phyloP scores from a whole-genome alignment of 2,113 vertebrate species.

The Chlamydotis undulata region DNA sequence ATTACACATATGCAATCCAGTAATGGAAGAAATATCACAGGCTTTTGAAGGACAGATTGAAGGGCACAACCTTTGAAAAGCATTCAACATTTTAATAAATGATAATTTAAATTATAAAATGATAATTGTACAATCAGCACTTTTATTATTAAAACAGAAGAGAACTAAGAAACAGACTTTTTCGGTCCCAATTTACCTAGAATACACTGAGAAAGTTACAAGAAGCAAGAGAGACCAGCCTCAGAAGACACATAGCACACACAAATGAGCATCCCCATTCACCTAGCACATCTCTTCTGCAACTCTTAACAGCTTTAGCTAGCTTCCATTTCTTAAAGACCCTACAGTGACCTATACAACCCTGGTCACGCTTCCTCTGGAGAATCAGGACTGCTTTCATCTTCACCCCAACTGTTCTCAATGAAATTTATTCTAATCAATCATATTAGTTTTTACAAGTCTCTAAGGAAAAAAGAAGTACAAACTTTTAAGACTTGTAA shows the following conservation, averaged over 20 bases:
- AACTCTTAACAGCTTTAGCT: background rate
- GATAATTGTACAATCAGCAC: background rate
- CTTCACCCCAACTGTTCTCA: background rate
- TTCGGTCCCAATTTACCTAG: background rate
- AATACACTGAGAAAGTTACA: background rate
- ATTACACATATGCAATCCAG: background rate
- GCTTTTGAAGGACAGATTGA: background rate
- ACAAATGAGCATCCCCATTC: background rate
- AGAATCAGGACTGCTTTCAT: background rate
- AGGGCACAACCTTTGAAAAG: background rate
- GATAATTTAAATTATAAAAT: background rate
- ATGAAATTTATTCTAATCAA: background rate
- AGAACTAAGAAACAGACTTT: background rate
- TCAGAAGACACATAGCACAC: background rate
- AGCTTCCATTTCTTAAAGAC: background rate
- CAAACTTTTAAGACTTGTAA: background rate
- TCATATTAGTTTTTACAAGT: background rate
- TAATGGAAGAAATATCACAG: background rate
- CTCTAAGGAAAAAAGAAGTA: background rate
- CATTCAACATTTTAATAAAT: background rate
- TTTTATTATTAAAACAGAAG: background rate
- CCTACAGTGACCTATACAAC: background rate
- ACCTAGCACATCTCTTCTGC: background rate
- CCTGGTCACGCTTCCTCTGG: background rate
- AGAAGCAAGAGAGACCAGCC: background rate